Percentiles rank a stretch among this genome's conserved stretches.
Evolutionary conservation across 2,113 vertebrate species (phyloP).

Genomic region (Siniperca knerii): DNA sequence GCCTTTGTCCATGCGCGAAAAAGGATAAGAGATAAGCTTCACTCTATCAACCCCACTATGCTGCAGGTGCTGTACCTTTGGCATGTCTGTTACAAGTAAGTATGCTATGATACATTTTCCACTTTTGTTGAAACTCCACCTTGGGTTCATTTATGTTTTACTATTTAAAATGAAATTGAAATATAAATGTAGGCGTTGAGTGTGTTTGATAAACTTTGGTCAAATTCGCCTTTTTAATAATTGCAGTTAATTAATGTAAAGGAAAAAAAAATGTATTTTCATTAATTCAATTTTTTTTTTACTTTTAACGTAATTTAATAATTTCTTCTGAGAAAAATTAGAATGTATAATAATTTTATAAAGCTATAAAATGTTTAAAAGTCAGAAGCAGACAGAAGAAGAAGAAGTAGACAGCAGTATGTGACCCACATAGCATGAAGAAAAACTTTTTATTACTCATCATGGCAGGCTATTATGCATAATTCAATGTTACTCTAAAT

Average conservation of each 20-base stretch:
- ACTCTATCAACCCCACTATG: constrained; percentile 88
- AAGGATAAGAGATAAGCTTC: constrained; percentile 84
- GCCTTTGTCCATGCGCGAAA: constrained; percentile 81
- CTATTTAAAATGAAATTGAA: background rate
- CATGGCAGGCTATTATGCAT: background rate
- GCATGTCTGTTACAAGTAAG: constrained; percentile 88
- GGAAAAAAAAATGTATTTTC: too few species aligned
- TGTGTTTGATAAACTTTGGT: background rate
- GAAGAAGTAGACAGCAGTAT: background rate
- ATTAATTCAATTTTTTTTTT: too few species aligned
- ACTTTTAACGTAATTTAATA: too few species aligned
- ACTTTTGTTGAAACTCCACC: background rate
- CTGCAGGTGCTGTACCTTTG: constrained; percentile 85
- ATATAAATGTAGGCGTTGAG: background rate
- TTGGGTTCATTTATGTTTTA: background rate
- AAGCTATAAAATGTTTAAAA: background rate
- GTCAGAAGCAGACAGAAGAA: background rate
- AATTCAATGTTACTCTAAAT: background rate
- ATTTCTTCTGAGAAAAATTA: background rate
- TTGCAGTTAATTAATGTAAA: background rate
- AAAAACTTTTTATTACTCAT: background rate
- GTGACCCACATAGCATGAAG: background rate
- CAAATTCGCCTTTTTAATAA: background rate
- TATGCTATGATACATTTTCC: background rate
- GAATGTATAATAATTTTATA: too few species aligned